These are phyloP conservation scores for Sepioteuthis lessoniana DNA, from an alignment of 2,888 invertebrate species.

Conservation along the genomic window DNA sequence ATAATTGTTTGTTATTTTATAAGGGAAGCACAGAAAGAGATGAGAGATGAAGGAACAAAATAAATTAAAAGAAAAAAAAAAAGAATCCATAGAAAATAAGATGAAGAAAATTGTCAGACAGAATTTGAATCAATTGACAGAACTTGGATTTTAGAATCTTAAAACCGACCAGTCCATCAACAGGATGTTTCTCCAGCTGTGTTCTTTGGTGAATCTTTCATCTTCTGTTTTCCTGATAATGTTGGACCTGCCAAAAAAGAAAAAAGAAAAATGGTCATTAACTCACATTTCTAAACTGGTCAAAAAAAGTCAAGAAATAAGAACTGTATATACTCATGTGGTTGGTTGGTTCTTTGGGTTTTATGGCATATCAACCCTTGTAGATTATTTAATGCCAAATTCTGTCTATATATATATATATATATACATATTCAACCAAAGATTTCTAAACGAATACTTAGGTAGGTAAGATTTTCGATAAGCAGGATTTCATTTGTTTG, in stretches of 20 bases:
- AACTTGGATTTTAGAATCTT: neutral
- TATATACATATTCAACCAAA: no score
- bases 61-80: neutral
- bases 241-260: neutral
- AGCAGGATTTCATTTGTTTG: no score
- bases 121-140: neutral
- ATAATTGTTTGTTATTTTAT: no score
- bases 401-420: no score
- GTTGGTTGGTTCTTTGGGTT: no score
- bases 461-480: no score
- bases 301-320: no score
- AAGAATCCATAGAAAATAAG: neutral
- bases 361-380: no score
- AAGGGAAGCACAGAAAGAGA: neutral
- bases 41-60: neutral
- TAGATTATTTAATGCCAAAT: no score
- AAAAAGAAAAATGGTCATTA: neutral
- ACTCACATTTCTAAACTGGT: neutral
- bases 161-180: neutral
- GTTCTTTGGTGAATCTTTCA: neutral
- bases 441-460: no score
- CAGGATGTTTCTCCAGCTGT: neutral
- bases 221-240: neutral
- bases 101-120: neutral
- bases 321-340: no score